These are phyloP conservation scores for Conops quadrifasciatus DNA, from an alignment of 2,888 invertebrate genomes.

Conservation along the genomic window DNA sequence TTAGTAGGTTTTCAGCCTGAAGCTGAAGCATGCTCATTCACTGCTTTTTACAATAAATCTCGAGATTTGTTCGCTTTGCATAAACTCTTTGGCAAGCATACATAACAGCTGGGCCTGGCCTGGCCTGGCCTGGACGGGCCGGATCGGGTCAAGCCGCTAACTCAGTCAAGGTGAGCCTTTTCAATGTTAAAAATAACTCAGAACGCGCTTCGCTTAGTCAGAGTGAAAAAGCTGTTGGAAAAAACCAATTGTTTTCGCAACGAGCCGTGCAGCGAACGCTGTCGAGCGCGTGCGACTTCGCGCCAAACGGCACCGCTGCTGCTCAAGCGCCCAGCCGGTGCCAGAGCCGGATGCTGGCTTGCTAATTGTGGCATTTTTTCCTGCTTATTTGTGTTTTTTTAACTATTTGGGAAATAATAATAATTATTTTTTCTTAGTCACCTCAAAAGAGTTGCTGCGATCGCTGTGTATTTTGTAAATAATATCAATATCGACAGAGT, in stretches of 20 bases:
- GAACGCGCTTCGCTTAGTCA: neutral
- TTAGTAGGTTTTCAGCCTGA: too few relatives aligned
- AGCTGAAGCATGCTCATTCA: too few relatives aligned
- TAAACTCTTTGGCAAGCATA: neutral
- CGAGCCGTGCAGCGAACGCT: neutral
- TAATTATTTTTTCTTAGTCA: too few relatives aligned
- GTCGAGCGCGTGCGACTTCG: neutral
- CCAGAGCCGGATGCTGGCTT: slow-evolving; percentile 6
- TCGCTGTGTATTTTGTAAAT: too few relatives aligned
- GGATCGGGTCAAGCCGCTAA: neutral
- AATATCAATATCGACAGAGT: too few relatives aligned
- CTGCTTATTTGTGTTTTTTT: neutral
- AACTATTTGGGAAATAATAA: too few relatives aligned
- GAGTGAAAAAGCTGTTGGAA: neutral
- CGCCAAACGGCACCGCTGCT: neutral
- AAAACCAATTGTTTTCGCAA: neutral
- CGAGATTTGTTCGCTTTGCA: neutral
- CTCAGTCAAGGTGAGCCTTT: slow-evolving; percentile 6
- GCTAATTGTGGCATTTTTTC: too few relatives aligned
- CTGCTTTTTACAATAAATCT: too few relatives aligned
- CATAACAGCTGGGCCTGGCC: too few relatives aligned
- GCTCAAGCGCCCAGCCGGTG: neutral
- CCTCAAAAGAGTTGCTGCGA: too few relatives aligned
- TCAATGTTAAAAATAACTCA: slow-evolving; percentile 6
- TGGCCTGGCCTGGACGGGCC: neutral